These are phyloP conservation scores for Lepeophtheirus nordmannii DNA, from an alignment of 2,888 invertebrate species.

Conservation along the genomic window DNA sequence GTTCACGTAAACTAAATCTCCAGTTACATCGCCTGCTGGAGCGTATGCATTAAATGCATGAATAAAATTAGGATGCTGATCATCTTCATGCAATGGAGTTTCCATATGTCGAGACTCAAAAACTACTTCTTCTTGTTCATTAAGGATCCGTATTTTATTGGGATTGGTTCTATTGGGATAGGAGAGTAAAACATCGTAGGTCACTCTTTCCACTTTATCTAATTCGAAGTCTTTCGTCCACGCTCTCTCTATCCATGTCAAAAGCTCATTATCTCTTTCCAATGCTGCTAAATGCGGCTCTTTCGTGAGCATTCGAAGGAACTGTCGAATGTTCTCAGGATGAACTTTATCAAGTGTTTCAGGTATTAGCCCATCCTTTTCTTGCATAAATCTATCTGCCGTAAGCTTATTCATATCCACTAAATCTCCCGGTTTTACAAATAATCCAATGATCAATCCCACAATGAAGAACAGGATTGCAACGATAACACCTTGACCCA, in stretches of 20 bases:
- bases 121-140: slow-evolving; percentile 21
- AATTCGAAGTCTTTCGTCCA: slow-evolving; percentile 26
- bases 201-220: slow-evolving; percentile 26
- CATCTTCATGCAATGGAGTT: slow-evolving; percentile 26
- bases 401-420: neutral
- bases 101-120: slow-evolving; percentile 27
- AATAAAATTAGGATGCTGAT: slow-evolving; percentile 28
- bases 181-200: slow-evolving; percentile 27
- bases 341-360: neutral
- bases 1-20: slow-evolving; percentile 35
- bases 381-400: neutral
- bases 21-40: slow-evolving; percentile 27
- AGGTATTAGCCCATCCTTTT: neutral
- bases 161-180: slow-evolving; percentile 26
- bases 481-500: too few relatives aligned
- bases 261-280: slow-evolving; percentile 23
- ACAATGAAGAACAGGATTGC: neutral
- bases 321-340: slow-evolving; percentile 2
- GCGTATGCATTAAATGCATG: slow-evolving; percentile 31
- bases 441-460: slow-evolving; percentile 3
- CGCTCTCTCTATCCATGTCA: slow-evolving; percentile 25
- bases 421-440: neutral
- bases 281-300: slow-evolving; percentile 27
- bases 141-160: slow-evolving; percentile 26
- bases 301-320: neutral